These are phyloP conservation scores for Drosophila busckii DNA, from an alignment of 1,140 invertebrate genomes.

Conservation along the genomic window DNA sequence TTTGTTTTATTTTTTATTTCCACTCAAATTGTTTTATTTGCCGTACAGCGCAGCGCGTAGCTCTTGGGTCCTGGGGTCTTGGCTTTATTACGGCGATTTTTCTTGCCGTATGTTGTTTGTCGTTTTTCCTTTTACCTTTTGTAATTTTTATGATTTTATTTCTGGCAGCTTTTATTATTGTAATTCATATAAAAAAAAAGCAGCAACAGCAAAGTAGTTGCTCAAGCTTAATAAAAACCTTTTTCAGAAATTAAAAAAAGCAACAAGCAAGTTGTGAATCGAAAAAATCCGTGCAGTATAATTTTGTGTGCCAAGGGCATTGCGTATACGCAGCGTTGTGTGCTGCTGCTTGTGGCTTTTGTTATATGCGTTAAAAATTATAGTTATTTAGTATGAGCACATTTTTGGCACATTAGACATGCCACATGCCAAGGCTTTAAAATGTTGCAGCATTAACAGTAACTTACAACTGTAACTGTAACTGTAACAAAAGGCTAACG, in stretches of 20 bases:
- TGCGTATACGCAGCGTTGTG: constrained; percentile 36
- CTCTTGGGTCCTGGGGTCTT: constrained; percentile 44
- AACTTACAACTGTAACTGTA: constrained; percentile 3
- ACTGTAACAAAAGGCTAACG: constrained; percentile 38
- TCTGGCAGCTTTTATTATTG: constrained; percentile 63
- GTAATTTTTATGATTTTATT: constrained; percentile 77
- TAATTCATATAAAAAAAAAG: constrained; percentile 60
- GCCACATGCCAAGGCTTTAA: constrained; percentile 67
- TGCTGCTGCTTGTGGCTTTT: constrained; percentile 31
- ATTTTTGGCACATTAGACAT: constrained; percentile 59
- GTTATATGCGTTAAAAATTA: constrained; percentile 65
- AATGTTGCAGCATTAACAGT: constrained; percentile 30
- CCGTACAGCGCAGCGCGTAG: constrained; percentile 20
- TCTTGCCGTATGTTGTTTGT: constrained; percentile 66
- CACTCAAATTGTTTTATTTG: constrained; percentile 77
- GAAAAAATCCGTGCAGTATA: constrained; percentile 45
- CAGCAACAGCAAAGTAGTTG: constrained; percentile 32
- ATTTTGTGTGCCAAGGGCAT: constrained; percentile 16
- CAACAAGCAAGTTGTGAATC: constrained; percentile 28
- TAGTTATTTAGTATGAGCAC: constrained; percentile 55
- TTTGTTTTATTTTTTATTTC: constrained; percentile 73
- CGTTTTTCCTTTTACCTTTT: constrained; percentile 57
- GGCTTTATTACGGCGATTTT: constrained; percentile 75
- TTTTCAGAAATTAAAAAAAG: constrained; percentile 70
- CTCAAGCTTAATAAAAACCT: constrained; percentile 55